phyloP scores from a whole-genome alignment of 2,797 vertebrate species.

The Tiaroga cobitis region DNA sequence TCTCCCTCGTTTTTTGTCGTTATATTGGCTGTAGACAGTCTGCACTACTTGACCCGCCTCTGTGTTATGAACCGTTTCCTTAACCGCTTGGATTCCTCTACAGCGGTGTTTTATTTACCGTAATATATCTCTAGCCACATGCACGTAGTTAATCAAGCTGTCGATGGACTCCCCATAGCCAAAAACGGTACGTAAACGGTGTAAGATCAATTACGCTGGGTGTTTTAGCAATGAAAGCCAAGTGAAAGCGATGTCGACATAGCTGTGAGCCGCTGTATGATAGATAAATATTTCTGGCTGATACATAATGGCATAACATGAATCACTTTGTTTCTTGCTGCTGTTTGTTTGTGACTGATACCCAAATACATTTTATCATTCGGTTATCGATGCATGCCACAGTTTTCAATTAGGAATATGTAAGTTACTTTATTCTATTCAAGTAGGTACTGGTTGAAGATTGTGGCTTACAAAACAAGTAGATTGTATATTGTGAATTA shows the following conservation, averaged over 20 bases:
- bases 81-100: slow-evolving; percentile 4
- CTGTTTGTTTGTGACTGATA: neutral
- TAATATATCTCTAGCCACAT: neutral
- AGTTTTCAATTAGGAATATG: neutral
- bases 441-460: neutral
- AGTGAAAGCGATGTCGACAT: slow-evolving; percentile 25
- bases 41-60: slow-evolving; percentile 33
- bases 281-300: neutral
- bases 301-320: neutral
- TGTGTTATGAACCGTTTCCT: slow-evolving; percentile 44
- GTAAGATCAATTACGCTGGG: neutral
- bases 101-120: neutral
- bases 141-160: neutral
- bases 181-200: slow-evolving; percentile 33
- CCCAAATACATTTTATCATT: neutral
- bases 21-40: slow-evolving; percentile 33
- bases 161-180: neutral
- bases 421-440: neutral
- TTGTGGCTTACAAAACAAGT: neutral
- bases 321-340: neutral
- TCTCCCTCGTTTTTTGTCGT: neutral
- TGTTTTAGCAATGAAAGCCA: neutral
- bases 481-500: neutral
- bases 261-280: neutral
- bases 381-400: neutral